These are phyloP conservation scores for Drosophila gunungcola DNA, from an alignment of 1,140 invertebrate genomes.

Conservation along the genomic window DNA sequence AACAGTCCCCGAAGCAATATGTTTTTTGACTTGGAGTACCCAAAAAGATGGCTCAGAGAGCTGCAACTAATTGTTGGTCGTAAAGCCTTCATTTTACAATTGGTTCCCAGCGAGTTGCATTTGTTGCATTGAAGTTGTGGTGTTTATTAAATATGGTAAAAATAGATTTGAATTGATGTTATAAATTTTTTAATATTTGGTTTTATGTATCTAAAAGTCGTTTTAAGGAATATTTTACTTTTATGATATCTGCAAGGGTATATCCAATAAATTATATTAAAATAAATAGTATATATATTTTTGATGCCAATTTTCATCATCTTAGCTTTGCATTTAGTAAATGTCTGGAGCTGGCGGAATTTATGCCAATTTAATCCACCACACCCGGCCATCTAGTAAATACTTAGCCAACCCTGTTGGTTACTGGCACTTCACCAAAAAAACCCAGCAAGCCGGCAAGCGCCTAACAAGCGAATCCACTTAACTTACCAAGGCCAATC, in stretches of 20 bases:
- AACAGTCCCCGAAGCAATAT: constrained; percentile 48
- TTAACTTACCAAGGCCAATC: constrained; percentile 58
- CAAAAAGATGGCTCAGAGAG: constrained; percentile 26
- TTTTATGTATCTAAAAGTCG: too few relatives aligned
- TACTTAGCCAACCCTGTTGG: constrained; percentile 26
- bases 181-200: too few relatives aligned
- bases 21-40: constrained; percentile 13
- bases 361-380: constrained; percentile 47
- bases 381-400: constrained; percentile 29
- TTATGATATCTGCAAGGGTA: too few relatives aligned
- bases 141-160: background rate
- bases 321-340: constrained; percentile 21
- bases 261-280: background rate
- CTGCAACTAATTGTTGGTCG: constrained; percentile 23
- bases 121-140: background rate
- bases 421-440: constrained; percentile 38
- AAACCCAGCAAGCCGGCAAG: constrained; percentile 8
- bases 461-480: constrained; percentile 54
- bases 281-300: background rate
- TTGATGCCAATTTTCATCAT: constrained; percentile 28
- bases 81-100: constrained; percentile 1
- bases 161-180: too few relatives aligned
- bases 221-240: too few relatives aligned
- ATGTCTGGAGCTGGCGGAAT: constrained; percentile 11
- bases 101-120: background rate